Evolutionary conservation across 2,797 vertebrate genomes (phyloP).

Genomic region (Neoniphon sammara): DNA sequence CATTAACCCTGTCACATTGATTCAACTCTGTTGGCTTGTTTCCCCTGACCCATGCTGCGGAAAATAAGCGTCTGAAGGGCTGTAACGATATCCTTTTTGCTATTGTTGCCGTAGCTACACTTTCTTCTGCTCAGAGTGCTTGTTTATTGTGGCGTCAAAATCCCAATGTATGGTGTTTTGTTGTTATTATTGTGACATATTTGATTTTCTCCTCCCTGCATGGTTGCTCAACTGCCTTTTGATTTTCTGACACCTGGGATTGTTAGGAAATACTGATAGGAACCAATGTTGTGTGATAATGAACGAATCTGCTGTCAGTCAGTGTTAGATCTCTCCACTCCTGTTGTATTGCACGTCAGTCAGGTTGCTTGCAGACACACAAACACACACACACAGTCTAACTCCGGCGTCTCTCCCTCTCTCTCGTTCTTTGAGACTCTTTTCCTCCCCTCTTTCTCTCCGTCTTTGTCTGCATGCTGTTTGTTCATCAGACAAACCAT

Average conservation of each 20-base stretch:
- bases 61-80: conserved; percentile 58
- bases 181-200: conserved; percentile 71
- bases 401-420: conserved; percentile 35
- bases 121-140: conserved; percentile 41
- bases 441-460: conserved; percentile 45
- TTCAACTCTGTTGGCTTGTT: conserved; percentile 68
- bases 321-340: conserved; percentile 66
- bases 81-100: conserved; percentile 64
- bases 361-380: conserved; percentile 27
- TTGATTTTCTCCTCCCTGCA: conserved; percentile 65
- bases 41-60: conserved; percentile 67
- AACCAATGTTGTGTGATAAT: conserved; percentile 76
- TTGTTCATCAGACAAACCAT: conserved; percentile 83
- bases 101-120: conserved; percentile 38
- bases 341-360: conserved; percentile 59
- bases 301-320: conserved; percentile 71
- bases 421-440: not conserved
- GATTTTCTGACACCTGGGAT: conserved; percentile 74
- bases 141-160: conserved; percentile 70
- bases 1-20: conserved; percentile 82
- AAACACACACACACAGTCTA: conserved; percentile 30
- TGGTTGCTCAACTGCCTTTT: conserved; percentile 69
- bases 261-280: conserved; percentile 65
- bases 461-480: conserved; percentile 73
- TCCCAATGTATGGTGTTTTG: conserved; percentile 67